Conservation (phyloP, 2,888 invertebrate species). For the Oscheius sp. region DNA sequence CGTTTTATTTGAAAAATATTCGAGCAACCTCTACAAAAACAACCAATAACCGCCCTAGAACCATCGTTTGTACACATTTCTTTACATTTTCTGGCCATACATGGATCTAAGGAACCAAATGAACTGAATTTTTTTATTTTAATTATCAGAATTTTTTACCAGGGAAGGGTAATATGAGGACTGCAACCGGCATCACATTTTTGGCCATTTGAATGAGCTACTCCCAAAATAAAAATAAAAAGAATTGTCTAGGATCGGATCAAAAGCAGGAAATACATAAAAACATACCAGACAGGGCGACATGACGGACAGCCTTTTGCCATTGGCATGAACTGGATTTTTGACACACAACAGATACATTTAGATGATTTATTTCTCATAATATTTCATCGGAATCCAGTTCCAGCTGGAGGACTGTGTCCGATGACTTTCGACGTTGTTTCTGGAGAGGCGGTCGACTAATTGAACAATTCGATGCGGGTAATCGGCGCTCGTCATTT, state of each 20-base stretch:
- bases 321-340: constrained; percentile 3
- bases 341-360: background rate
- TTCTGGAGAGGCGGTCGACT: constrained; percentile 26
- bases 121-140: background rate
- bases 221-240: background rate
- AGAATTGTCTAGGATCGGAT: background rate
- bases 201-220: background rate
- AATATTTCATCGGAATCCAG: constrained; percentile 39
- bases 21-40: constrained; percentile 55
- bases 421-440: constrained; percentile 33
- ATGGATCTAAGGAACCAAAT: constrained; percentile 34
- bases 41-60: constrained; percentile 44
- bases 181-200: constrained; percentile 29
- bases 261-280: background rate
- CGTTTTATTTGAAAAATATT: background rate
- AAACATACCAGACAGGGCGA: background rate
- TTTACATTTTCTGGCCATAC: constrained; percentile 46
- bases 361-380: constrained; percentile 15
- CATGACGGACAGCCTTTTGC: background rate
- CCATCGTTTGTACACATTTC: constrained; percentile 54
- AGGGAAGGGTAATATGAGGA: constrained; percentile 21
- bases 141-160: background rate
- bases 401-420: constrained; percentile 38
- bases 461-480: constrained; percentile 2
- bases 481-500: background rate